Conservation (phyloP, 2,888 invertebrate species). For the Neelides folsomi region DNA sequence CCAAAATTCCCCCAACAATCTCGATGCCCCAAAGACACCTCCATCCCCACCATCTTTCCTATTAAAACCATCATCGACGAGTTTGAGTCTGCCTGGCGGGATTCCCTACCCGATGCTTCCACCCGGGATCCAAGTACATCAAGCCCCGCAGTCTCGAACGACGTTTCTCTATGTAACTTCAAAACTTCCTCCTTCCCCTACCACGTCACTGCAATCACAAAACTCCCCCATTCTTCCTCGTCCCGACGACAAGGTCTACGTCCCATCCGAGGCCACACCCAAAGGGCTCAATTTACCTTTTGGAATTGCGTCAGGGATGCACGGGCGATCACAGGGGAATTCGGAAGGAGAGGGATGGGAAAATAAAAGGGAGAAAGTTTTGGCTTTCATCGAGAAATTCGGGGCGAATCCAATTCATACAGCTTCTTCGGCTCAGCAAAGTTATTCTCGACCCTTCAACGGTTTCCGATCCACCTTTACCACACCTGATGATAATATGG, state of each 20-base stretch:
- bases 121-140: conserved; percentile 32
- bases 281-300: too few relatives aligned
- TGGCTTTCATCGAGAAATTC: conserved; percentile 31
- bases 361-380: conserved; percentile 21
- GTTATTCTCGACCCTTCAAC: too few relatives aligned
- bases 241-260: conserved; percentile 3
- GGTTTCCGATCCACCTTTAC: too few relatives aligned
- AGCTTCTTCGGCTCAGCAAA: too few relatives aligned
- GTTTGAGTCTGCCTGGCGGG: conserved; percentile 11
- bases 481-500: too few relatives aligned
- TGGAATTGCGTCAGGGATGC: too few relatives aligned
- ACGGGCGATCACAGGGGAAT: too few relatives aligned
- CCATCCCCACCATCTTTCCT: conserved; percentile 21
- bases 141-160: conserved; percentile 31
- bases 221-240: neutral
- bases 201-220: neutral
- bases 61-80: conserved; percentile 15
- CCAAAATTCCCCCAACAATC: conserved; percentile 35
- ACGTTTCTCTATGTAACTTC: conserved; percentile 33
- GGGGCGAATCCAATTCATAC: conserved; percentile 6
- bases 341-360: too few relatives aligned
- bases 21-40: conserved; percentile 22
- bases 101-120: conserved; percentile 33
- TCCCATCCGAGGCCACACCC: neutral
- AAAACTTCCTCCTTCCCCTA: conserved; percentile 24